phyloP scores from a whole-genome alignment of 2,113 vertebrate species.

The Chloebia gouldiae region DNA sequence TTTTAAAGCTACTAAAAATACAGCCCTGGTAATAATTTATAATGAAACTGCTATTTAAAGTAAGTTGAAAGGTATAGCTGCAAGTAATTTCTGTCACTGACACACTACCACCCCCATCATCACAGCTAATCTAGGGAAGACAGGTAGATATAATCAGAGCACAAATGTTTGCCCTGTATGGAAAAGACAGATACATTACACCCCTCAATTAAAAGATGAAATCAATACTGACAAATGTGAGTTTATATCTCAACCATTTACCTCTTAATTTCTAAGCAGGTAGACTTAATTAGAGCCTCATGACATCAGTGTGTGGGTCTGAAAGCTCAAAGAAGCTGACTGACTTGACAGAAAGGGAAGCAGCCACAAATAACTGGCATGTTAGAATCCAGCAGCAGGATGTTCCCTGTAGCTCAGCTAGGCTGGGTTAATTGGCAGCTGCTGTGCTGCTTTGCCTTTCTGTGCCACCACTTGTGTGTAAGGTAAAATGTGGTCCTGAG shows the following conservation, averaged over 20 bases:
- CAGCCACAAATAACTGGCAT: neutral
- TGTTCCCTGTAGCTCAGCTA: slow-evolving; percentile 15
- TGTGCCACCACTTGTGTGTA: neutral
- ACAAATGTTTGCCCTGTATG: slow-evolving; percentile 62
- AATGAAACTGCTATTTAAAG: slow-evolving; percentile 64
- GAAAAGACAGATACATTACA: slow-evolving; percentile 64
- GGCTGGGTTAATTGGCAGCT: slow-evolving; percentile 20
- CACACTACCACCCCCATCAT: slow-evolving; percentile 21
- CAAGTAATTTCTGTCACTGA: slow-evolving; percentile 56
- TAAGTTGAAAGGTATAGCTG: slow-evolving; percentile 58
- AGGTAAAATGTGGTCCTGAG: neutral
- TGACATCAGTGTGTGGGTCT: slow-evolving; percentile 66
- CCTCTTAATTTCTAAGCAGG: slow-evolving; percentile 65
- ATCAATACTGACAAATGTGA: slow-evolving; percentile 73
- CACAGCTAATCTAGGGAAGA: slow-evolving; percentile 52
- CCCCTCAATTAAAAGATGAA: slow-evolving; percentile 74
- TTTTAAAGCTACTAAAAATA: slow-evolving; percentile 40
- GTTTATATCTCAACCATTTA: slow-evolving; percentile 69
- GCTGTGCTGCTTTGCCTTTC: neutral
- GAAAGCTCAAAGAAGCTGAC: slow-evolving; percentile 49
- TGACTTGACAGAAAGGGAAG: slow-evolving; percentile 39
- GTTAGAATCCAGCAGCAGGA: slow-evolving; percentile 19
- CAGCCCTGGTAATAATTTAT: slow-evolving; percentile 42
- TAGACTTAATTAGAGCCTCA: slow-evolving; percentile 69
- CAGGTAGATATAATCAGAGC: slow-evolving; percentile 69